These are phyloP conservation scores for Timema cristinae DNA, from an alignment of 2,888 invertebrate species.

Conservation along the genomic window DNA sequence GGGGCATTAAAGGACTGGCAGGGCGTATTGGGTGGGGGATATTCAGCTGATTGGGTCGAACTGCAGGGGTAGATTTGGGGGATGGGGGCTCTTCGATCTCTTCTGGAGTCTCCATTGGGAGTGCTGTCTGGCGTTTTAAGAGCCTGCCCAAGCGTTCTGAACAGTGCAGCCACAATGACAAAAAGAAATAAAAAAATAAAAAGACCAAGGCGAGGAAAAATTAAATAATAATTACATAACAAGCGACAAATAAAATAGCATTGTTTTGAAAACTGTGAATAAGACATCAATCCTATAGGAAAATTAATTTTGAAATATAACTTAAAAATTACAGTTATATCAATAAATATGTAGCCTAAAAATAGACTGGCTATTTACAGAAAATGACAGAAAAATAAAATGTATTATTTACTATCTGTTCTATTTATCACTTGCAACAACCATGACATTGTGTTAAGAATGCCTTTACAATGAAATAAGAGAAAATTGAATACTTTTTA, in stretches of 20 bases:
- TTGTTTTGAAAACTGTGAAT: slow-evolving; percentile 8
- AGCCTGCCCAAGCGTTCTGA: slow-evolving; percentile 32
- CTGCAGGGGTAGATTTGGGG: slow-evolving; percentile 23
- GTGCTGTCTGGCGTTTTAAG: slow-evolving; percentile 33
- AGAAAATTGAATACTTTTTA: too few relatives aligned
- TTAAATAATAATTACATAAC: slow-evolving; percentile 17
- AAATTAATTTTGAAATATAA: neutral
- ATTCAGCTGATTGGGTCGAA: slow-evolving; percentile 30
- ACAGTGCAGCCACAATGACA: slow-evolving; percentile 6
- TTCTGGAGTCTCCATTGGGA: slow-evolving; percentile 25
- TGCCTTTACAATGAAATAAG: too few relatives aligned
- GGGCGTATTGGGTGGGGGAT: slow-evolving; percentile 31
- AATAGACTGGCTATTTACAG: too few relatives aligned
- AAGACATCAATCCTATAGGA: neutral
- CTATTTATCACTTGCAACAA: too few relatives aligned
- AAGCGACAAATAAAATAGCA: slow-evolving; percentile 21
- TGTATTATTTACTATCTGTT: too few relatives aligned
- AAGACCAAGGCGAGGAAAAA: slow-evolving; percentile 22
- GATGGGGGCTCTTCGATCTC: slow-evolving; percentile 22
- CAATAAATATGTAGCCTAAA: too few relatives aligned
- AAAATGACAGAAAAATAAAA: too few relatives aligned
- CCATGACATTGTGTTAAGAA: too few relatives aligned
- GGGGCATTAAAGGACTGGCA: slow-evolving; percentile 20
- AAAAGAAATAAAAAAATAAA: slow-evolving; percentile 20
- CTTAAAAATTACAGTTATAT: too few relatives aligned